Conservation (phyloP, 2,888 invertebrate genomes). For the Cetonia aurata region DNA sequence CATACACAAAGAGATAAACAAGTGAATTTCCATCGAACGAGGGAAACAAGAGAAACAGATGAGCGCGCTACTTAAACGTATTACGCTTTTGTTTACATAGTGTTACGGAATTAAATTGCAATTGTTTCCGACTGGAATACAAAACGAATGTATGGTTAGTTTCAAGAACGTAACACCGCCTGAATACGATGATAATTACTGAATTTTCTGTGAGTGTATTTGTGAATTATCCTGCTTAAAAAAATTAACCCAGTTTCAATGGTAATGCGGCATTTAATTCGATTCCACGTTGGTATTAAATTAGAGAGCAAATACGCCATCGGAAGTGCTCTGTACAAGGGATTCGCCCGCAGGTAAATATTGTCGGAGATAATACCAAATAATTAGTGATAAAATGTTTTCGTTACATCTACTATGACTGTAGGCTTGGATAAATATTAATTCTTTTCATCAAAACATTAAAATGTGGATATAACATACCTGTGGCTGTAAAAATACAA, state of each 20-base stretch:
- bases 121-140: constrained; percentile 21
- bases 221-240: constrained; percentile 9
- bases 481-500: no score
- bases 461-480: no score
- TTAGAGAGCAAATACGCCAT: background rate
- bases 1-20: constrained; percentile 6
- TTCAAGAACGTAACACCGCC: background rate
- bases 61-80: constrained; percentile 30
- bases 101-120: constrained; percentile 39
- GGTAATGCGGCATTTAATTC: constrained; percentile 13
- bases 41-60: constrained; percentile 10
- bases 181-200: constrained; percentile 27
- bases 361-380: constrained; percentile 9
- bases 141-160: constrained; percentile 18
- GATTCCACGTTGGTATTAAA: constrained; percentile 8
- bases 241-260: constrained; percentile 4
- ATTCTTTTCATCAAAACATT: no score
- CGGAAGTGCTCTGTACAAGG: background rate
- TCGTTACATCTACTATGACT: no score
- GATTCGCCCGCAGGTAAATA: background rate
- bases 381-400: background rate
- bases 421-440: no score
- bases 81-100: constrained; percentile 34
- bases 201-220: background rate
- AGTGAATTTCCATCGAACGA: constrained; percentile 9